Percentiles rank a stretch among this genome's conserved stretches.
Conservation (phyloP, 2,113 vertebrate genomes). For the Irena cyanogastra region DNA sequence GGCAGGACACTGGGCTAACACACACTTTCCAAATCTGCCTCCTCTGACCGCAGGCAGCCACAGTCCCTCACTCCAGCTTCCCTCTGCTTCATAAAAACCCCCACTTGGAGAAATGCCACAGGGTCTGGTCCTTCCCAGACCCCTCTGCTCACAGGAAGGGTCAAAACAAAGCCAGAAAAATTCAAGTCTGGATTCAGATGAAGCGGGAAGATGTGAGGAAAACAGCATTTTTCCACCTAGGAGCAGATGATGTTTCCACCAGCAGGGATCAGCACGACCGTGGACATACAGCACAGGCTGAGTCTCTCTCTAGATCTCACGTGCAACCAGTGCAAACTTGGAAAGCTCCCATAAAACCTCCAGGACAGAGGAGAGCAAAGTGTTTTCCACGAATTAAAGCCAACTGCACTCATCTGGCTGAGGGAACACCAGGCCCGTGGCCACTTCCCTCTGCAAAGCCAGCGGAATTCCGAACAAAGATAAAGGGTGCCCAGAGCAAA, state of each 20-base stretch:
- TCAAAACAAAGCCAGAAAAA: fast-evolving
- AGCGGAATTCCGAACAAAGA: not conserved
- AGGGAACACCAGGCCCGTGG: not conserved
- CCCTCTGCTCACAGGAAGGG: not conserved
- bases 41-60: not conserved
- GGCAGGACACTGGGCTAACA: not conserved
- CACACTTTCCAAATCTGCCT: not conserved
- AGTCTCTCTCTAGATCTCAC: not conserved
- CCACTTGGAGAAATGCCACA: not conserved
- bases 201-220: not conserved
- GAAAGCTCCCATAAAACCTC: not conserved
- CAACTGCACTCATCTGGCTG: not conserved
- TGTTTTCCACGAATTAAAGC: not conserved
- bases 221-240: not conserved
- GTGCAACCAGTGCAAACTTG: not conserved
- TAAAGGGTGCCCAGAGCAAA: not conserved
- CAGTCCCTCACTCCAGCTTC: not conserved
- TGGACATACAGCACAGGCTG: fast-evolving
- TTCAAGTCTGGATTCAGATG: not conserved
- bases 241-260: not conserved
- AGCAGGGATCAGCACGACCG: fast-evolving
- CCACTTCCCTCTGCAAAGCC: not conserved
- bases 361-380: fast-evolving
- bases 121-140: not conserved
- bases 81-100: not conserved